Evolutionary conservation across 2,888 invertebrate species (phyloP), one percentile per base, ranked within the genome.

Genomic region (Amiota communis): DNA sequence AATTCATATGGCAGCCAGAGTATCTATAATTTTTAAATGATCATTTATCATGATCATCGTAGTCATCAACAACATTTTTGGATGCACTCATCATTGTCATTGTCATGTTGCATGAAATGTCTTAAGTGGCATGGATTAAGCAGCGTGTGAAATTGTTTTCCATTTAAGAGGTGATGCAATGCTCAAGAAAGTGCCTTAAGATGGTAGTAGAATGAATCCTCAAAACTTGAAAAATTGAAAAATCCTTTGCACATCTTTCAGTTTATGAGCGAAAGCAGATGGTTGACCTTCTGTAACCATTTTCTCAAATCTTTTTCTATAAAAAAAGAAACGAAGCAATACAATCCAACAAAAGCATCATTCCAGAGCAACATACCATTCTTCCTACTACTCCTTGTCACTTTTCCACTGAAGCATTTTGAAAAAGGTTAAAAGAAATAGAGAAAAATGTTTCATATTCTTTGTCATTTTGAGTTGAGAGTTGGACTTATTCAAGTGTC

Each of bases 21-120:
- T 77, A 81, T 74, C 82, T 74, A 74, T 67, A 47, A 17, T 48
- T 47, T 49, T 17, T 57, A 17, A n/a, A 57, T 59, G 53, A 13
- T 83, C 83, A 83, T 84, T 83, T 83, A 83, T 83, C 83, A 83
- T 80, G 81, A 84, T 83, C 83, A 48, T 20, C 8, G 59, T 8
- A 56, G n/a, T 56, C 56, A 17, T 56, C 13, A 17, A n/a, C n/a
- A 56, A 15, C 12, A 23, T 59, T 3, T 59, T 15, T 17, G 1
- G 59, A 1, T 59, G 20, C 13, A n/a, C 15, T n/a, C 64, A 64
- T 64, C 59, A 20, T 59, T 3, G 9, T 59, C 59, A 36, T 36
- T 36, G 36, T 6, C 36, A 6, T 6, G 36, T 36, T 6, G 8
- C 36, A 36, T 36, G 36, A 36, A 36, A 36, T 36, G 36, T 36